Base-by-base conservation (phyloP, 2,113 vertebrate genomes). In the Mormyrus lacerda region DNA sequence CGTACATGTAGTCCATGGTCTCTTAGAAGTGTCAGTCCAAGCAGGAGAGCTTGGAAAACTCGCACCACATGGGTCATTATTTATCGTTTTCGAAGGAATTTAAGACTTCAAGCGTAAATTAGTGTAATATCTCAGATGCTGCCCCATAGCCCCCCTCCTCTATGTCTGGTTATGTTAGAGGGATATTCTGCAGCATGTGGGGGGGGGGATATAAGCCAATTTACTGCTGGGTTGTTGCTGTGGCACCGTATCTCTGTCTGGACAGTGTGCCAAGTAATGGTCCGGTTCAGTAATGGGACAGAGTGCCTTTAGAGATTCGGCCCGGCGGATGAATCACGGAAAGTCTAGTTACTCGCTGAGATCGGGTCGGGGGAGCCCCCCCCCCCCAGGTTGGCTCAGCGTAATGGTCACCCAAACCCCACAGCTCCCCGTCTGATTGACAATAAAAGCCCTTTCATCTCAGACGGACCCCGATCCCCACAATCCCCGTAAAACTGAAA, bases 371-470 rank as follows among this genome's bases (percentile, higher is more conserved):
- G 19, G 5, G 9, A 10, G 2, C 3, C 53, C 55, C 58, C n/a
- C 58, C 58, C 58, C 61, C 19, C 7, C 35, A 2, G 24, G 21
- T 10, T 9, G 58, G 51, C 87, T 44, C 55, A 51, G 55, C 39
- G 15, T 65, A 87, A 42, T 87, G 51, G 55, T 65, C 87, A 87
- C 87, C 55, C 35, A 45, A 87, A 61, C 17, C 35, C 53, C 42
- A 87, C 51, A 58, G 51, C 31, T 31, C 35, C 9, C 39, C 15
- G 35, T 4, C 21, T 61, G 87, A 61, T 50, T 65, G 55, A 65
- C 85, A 86, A 84, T 84, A 84, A 84, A 84, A 84, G 35, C 44
- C 44, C 31, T 87, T 87, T 87, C 11, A 87, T 87, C 50, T 53
- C 50, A 53, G 84, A 1, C 50, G 13, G 55, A 55, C 85, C 50